Evolutionary conservation across 1,140 invertebrate species (phyloP).

Genomic region (Microvelia longipes): DNA sequence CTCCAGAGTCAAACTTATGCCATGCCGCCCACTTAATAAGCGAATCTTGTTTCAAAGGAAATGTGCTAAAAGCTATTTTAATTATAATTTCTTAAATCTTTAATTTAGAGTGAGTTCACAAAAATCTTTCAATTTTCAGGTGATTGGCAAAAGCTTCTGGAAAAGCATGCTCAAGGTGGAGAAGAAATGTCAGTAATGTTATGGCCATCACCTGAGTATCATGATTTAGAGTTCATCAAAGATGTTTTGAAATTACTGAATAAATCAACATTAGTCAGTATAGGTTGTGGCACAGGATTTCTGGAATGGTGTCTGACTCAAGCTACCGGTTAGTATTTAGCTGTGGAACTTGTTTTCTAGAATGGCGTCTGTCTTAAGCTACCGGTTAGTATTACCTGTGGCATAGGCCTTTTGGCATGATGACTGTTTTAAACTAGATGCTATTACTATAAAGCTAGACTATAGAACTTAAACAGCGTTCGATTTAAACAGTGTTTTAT

Average conservation of each 20-base stretch:
- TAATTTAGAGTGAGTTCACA: no score
- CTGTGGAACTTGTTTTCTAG: background rate
- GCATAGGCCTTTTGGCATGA: background rate
- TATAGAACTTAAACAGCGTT: no score
- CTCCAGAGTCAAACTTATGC: no score
- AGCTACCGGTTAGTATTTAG: background rate
- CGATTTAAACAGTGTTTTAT: no score
- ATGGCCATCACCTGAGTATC: background rate
- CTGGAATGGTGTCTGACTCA: conserved; percentile 2
- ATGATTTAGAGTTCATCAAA: conserved; percentile 4
- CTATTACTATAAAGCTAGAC: no score
- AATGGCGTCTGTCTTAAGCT: background rate
- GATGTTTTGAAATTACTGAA: background rate
- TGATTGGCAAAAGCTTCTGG: background rate
- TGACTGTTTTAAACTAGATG: background rate
- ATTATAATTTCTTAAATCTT: no score
- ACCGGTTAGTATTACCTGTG: background rate
- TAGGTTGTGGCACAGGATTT: conserved; percentile 6
- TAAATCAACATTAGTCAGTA: conserved; percentile 1
- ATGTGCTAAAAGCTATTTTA: no score
- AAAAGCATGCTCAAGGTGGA: background rate
- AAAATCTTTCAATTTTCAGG: no score
- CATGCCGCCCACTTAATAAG: no score
- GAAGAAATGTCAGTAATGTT: background rate
- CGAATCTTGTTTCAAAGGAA: no score